Evolutionary conservation across 2,888 invertebrate genomes (phyloP).

Genomic region (Platycnemis pennipes): DNA sequence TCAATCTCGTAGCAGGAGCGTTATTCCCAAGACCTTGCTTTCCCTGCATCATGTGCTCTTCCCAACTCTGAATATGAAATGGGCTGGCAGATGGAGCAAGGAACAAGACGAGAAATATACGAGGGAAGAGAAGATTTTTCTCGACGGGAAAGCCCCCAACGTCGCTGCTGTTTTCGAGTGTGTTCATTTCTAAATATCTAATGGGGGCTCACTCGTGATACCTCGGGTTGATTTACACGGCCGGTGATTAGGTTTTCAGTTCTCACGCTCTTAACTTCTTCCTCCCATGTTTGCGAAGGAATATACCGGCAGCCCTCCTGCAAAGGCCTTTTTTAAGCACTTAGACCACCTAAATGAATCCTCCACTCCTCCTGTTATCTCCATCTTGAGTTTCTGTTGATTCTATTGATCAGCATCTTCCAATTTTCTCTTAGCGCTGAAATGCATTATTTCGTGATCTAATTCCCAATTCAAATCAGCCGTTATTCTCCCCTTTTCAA

Average conservation of each 20-base stretch:
- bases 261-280: neutral
- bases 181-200: too few species aligned
- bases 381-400: neutral
- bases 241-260: neutral
- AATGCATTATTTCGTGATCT: neutral
- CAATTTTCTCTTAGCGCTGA: neutral
- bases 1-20: neutral
- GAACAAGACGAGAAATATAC: too few species aligned
- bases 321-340: too few species aligned
- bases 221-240: too few species aligned
- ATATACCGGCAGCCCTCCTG: neutral
- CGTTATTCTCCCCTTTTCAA: too few species aligned
- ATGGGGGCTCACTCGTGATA: too few species aligned
- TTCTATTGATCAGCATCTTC: neutral
- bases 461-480: too few species aligned
- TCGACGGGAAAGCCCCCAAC: too few species aligned
- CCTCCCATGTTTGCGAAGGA: neutral
- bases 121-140: too few species aligned
- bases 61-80: neutral
- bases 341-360: neutral
- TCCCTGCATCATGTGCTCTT: neutral
- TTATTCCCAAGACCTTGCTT: neutral
- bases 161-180: too few species aligned
- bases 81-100: neutral
- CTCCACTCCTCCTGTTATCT: neutral